Base-by-base conservation (phyloP, 2,888 invertebrate genomes). In the Hypomecis atomaria region DNA sequence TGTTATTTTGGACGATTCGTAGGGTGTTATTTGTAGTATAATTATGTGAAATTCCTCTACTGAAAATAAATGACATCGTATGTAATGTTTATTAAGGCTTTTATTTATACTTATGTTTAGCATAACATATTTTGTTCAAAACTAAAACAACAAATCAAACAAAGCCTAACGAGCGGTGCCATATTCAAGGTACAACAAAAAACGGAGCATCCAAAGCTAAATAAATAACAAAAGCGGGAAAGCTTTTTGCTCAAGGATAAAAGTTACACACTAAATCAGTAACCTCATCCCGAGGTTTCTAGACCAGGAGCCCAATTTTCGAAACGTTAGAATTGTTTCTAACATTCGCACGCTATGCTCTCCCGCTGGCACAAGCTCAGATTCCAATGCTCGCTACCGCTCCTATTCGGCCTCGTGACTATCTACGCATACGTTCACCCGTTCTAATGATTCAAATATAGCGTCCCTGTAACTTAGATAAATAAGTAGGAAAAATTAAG, bases 211-310 rank as follows among this genome's bases (percentile, higher is more conserved):
- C 37, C 37, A 55, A 38, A 47, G 55, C 49, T 59, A 55, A 49
- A 55, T 40, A 59, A 47, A 55, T 40, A 59, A 47, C 58, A 58
- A 37, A 53, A 52, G 53, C 23, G 10, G 53, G 38, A 55, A 53
- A 42, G 52, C 58, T 49, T 54, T 45, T 50, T 59, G 53, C 49
- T 13, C 52, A 34, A 6, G 45, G 56, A 53, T 57, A 57, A 59
- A 55, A 65, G 50, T 65, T 56, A 56, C 64, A 49, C 44, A 55
- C 54, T 61, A 61, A 61, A 65, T 59, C 65, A 55, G 65, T 47
- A 52, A 54, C 53, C 54, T 60, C 44, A 59, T 62, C 34, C 44
- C 57, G 53, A 57, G 63, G 45, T 42, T 49, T 43, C 57, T 61
- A 65, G 52, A 49, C 53, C 23, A 23, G 23, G 23, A 23, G 23